Evolutionary conservation across 1,140 invertebrate genomes (phyloP), one percentile per base, ranked within the genome.

Genomic region (Antheraea pernyi): DNA sequence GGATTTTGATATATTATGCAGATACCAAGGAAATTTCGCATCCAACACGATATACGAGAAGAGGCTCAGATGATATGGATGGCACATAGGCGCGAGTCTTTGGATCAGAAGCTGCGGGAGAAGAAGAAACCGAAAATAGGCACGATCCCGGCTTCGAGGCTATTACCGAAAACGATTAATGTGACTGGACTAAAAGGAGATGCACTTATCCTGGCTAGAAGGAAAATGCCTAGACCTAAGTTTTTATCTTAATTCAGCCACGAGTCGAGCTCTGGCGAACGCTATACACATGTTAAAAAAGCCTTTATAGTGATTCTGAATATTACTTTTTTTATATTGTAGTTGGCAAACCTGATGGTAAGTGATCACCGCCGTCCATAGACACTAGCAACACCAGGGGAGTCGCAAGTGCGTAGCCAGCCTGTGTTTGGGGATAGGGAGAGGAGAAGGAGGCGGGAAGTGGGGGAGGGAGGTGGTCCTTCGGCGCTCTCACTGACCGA

Each of bases 51-150:
- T 5, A 81, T 91, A 39, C 64, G 82, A 3, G 76, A 80, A 19
- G 65, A 72, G 0, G 18, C 75, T 7, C 88, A 91, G 64, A 70
- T 77, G 5, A 88, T 91, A 3, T 89, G 87, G 89, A 79, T 86
- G 73, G 81, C 87, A 19, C 70, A 72, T 0, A 62, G 66, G 13
- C 71, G 69, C 0, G 69, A 18, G 0, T 30, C 68, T 0, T 71
- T 66, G 5, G 63, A 74, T 66, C 48, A 67, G 67, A 18, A 10
- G 19, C 1, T 67, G 65, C 62, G 80, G 69, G 61, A 61, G 68
- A 60, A 78, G 63, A 71, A 70, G 66, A 53, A 53, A 53, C 9
- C 6, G 39, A 53, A 53, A 53, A 53, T 53, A n/a, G 6, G 11
- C 16, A 16, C 46, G 16, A 13, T 72, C 0, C 78, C 68, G 18